phyloP scores from a whole-genome alignment of 2,888 invertebrate genomes.

The Antitype chi region DNA sequence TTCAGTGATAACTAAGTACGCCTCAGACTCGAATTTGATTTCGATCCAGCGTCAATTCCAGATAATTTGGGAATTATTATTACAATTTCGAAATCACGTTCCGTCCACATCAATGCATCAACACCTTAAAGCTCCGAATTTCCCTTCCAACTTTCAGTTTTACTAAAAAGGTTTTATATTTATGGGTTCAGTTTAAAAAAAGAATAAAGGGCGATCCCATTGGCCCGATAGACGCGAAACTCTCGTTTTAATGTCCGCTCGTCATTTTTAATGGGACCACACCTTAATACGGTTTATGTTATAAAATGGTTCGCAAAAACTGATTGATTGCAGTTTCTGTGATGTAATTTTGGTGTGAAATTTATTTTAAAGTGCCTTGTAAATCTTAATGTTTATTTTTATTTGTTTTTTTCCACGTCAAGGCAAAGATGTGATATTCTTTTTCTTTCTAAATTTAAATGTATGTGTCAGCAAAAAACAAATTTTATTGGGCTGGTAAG shows the following conservation, averaged over 20 bases:
- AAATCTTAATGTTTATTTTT: slow-evolving; percentile 34
- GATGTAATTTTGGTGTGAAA: slow-evolving; percentile 66
- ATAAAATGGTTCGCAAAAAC: slow-evolving; percentile 63
- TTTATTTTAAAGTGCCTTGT: slow-evolving; percentile 23
- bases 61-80: neutral
- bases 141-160: slow-evolving; percentile 65
- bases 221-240: slow-evolving; percentile 73
- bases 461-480: too few species aligned
- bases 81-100: neutral
- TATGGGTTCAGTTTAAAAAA: slow-evolving; percentile 64
- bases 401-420: slow-evolving; percentile 33
- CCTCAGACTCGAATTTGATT: too few species aligned
- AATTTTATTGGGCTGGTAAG: neutral
- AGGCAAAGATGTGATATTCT: neutral
- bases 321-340: slow-evolving; percentile 70
- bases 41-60: neutral
- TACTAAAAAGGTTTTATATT: slow-evolving; percentile 69
- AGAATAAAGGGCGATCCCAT: slow-evolving; percentile 73
- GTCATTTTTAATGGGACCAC: slow-evolving; percentile 79
- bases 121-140: slow-evolving; percentile 45
- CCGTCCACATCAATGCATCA: slow-evolving; percentile 24
- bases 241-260: slow-evolving; percentile 74
- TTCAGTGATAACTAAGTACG: too few species aligned
- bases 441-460: neutral
- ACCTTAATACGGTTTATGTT: slow-evolving; percentile 66